These are phyloP conservation scores for Drosophila parabipectinata DNA, from an alignment of 1,140 invertebrate genomes.

Conservation along the genomic window DNA sequence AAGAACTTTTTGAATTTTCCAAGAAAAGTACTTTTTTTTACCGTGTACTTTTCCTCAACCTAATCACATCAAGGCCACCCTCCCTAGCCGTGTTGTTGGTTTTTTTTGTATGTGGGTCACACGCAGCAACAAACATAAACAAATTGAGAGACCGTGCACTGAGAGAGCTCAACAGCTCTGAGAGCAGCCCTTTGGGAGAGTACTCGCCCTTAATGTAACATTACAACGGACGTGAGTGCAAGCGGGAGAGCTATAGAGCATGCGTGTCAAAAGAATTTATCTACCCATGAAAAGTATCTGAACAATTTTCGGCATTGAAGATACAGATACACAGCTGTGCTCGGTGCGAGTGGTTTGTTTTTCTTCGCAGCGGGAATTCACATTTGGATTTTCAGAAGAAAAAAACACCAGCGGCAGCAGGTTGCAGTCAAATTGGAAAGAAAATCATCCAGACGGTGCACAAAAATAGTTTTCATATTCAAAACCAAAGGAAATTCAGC, in stretches of 20 bases:
- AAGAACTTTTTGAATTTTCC: background rate
- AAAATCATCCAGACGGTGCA: conserved; percentile 1
- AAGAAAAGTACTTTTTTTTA: background rate
- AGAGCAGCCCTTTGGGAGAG: conserved; percentile 14
- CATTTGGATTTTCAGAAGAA: conserved; percentile 45
- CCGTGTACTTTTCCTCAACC: background rate
- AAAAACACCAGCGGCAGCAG: conserved; percentile 42
- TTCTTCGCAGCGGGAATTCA: conserved; percentile 16
- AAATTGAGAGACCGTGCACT: conserved; percentile 23
- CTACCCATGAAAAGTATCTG: conserved; percentile 53
- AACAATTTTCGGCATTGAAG: conserved; percentile 70
- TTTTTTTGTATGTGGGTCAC: conserved; percentile 61
- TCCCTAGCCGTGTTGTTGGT: conserved; percentile 12
- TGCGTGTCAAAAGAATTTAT: conserved; percentile 65
- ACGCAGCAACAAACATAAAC: conserved; percentile 68
- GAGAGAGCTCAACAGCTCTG: conserved; percentile 15
- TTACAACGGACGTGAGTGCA: conserved; percentile 6
- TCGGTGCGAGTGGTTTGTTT: conserved; percentile 54
- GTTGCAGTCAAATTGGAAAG: conserved; percentile 64
- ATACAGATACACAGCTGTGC: conserved; percentile 78
- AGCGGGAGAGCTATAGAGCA: conserved; percentile 45
- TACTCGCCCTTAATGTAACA: background rate
- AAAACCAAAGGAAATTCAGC: conserved; percentile 4
- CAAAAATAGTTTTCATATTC: conserved; percentile 1
- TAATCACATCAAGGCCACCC: conserved; percentile 41